Percentiles rank a stretch among this genome's conserved stretches.
Conservation (phyloP, 2,888 invertebrate genomes). For the Seira ritae region DNA sequence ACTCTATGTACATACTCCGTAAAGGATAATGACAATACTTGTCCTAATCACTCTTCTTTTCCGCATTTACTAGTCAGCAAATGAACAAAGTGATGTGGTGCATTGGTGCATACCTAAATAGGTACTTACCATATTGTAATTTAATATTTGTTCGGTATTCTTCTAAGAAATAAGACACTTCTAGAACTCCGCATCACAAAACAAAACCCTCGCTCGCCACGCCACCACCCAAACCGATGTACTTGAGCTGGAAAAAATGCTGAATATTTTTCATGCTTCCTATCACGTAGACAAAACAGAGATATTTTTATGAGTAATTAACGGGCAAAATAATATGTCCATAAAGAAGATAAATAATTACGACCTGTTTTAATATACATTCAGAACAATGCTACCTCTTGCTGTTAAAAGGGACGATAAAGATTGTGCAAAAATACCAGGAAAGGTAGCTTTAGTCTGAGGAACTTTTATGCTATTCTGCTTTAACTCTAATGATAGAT, state of each 20-base stretch:
- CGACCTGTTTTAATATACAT: not conserved
- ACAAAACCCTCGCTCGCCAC: not conserved
- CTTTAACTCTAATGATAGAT: too few relatives aligned
- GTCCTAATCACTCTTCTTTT: not conserved
- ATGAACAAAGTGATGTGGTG: too few relatives aligned
- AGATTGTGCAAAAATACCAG: too few relatives aligned
- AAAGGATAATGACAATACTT: not conserved
- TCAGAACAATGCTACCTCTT: not conserved
- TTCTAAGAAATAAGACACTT: too few relatives aligned
- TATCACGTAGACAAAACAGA: not conserved
- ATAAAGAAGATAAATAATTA: not conserved
- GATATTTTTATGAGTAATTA: conserved; percentile 1
- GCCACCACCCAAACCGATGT: not conserved
- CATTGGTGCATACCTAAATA: too few relatives aligned
- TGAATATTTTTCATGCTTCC: not conserved
- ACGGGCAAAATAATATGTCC: not conserved
- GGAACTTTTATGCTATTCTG: too few relatives aligned
- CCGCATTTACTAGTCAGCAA: not conserved
- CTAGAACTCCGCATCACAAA: too few relatives aligned
- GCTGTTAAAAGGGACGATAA: not conserved
- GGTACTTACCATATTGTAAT: not conserved
- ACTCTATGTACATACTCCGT: not conserved
- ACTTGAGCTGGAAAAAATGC: not conserved
- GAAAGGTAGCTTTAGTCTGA: too few relatives aligned
- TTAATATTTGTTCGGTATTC: too few relatives aligned